Conservation (phyloP, 2,888 invertebrate genomes). For the Macrophya alboannulata region DNA sequence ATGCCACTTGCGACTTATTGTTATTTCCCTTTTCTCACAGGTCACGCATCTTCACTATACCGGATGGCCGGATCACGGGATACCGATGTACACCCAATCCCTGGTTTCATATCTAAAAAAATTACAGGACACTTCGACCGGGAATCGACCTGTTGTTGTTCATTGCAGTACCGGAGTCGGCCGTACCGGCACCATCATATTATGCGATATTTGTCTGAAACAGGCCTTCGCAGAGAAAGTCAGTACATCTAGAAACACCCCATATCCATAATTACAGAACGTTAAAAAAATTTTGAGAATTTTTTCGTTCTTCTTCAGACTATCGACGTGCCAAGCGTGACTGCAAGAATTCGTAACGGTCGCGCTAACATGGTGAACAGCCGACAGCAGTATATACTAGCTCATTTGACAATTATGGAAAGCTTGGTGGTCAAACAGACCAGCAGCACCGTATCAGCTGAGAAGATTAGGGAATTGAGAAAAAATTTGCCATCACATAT, state of each 20-base stretch:
- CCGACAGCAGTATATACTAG: constrained; percentile 80
- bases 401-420: constrained; percentile 79
- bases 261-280: not conserved
- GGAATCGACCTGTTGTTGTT: constrained; percentile 80
- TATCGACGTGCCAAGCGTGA: constrained; percentile 68
- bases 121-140: constrained; percentile 76
- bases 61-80: constrained; percentile 82
- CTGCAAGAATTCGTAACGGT: constrained; percentile 66
- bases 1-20: not conserved
- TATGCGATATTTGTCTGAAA: constrained; percentile 82
- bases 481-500: constrained; percentile 68
- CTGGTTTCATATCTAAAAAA: constrained; percentile 77
- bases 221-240: constrained; percentile 79
- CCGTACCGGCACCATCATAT: constrained; percentile 83
- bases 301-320: constrained; percentile 58
- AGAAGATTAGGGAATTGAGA: constrained; percentile 69
- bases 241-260: not conserved
- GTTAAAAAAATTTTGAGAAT: not conserved
- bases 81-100: constrained; percentile 78
- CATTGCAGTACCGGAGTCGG: constrained; percentile 86
- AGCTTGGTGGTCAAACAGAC: constrained; percentile 77
- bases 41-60: constrained; percentile 81
- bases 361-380: constrained; percentile 74
- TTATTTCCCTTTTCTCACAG: constrained; percentile 66
- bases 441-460: constrained; percentile 74